A percentile compares a stretch with the other conserved stretches of the same genome.
These are phyloP conservation scores for Dyspetes luteomarginatus DNA, from an alignment of 2,888 invertebrate genomes.

Conservation along the genomic window DNA sequence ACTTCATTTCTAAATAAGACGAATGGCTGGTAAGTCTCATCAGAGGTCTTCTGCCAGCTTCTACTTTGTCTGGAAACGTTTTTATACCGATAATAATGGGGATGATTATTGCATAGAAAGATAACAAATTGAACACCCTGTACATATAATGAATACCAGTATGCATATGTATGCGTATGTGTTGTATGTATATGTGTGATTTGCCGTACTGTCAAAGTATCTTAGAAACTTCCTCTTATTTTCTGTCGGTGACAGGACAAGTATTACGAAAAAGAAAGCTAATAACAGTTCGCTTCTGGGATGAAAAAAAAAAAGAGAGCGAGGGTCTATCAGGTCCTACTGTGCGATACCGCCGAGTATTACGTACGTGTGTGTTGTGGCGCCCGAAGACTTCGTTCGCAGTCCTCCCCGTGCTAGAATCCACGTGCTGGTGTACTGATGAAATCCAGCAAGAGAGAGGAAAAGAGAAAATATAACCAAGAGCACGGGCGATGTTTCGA, in stretches of 20 bases:
- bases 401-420: constrained; percentile 46
- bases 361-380: constrained; percentile 58
- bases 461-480: constrained; percentile 57
- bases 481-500: constrained; percentile 60
- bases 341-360: constrained; percentile 30
- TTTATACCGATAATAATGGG: background rate
- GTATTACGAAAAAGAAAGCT: constrained; percentile 81
- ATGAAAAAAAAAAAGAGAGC: constrained; percentile 55
- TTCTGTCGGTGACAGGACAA: constrained; percentile 82
- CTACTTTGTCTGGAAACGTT: background rate
- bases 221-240: constrained; percentile 77
- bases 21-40: no score
- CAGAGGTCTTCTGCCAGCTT: no score
- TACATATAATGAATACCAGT: no score
- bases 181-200: constrained; percentile 19
- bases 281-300: constrained; percentile 77
- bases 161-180: no score
- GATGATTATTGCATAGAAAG: background rate
- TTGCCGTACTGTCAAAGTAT: constrained; percentile 69
- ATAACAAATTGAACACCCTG: constrained; percentile 12
- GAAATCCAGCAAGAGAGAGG: constrained; percentile 67
- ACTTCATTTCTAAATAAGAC: no score
- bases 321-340: constrained; percentile 50
- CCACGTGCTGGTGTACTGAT: constrained; percentile 61
- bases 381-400: constrained; percentile 50